A percentile compares a stretch with the other conserved stretches of the same genome.
phyloP scores from a whole-genome alignment of 2,888 invertebrate species.

The Pterostichus niger region DNA sequence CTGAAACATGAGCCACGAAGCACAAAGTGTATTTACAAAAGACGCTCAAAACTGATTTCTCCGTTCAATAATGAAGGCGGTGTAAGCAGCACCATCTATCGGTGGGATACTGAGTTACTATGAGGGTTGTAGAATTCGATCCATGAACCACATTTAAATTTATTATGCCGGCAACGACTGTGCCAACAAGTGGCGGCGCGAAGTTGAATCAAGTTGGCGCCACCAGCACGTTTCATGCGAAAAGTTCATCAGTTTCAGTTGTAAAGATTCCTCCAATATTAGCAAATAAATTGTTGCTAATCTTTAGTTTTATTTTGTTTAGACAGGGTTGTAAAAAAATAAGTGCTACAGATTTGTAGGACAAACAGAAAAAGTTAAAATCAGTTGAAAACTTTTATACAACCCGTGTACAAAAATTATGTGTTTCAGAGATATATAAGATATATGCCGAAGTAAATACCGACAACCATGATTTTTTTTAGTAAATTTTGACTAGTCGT shows the following conservation, averaged over 20 bases:
- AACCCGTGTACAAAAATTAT: too few species aligned
- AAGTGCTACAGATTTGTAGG: too few species aligned
- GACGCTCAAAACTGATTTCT: constrained; percentile 58
- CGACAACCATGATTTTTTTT: too few species aligned
- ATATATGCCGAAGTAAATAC: too few species aligned
- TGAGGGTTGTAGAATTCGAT: constrained; percentile 38
- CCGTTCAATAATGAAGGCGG: constrained; percentile 62
- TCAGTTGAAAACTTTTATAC: too few species aligned
- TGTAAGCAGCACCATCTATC: constrained; percentile 61
- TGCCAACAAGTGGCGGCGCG: constrained; percentile 58
- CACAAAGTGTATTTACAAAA: constrained; percentile 17
- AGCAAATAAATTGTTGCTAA: too few species aligned
- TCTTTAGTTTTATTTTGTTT: too few species aligned
- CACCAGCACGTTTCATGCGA: constrained; percentile 3
- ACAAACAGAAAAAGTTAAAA: too few species aligned
- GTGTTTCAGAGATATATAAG: too few species aligned
- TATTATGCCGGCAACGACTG: constrained; percentile 25
- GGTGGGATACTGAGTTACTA: constrained; percentile 37
- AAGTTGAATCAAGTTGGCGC: constrained; percentile 23
- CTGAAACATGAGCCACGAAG: constrained; percentile 19
- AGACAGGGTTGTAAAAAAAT: too few species aligned
- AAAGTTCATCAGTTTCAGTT: not conserved
- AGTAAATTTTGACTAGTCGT: too few species aligned
- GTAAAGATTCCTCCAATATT: not conserved
- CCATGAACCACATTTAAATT: constrained; percentile 39